These are phyloP conservation scores for Grallaria varia DNA, from an alignment of 2,113 vertebrate genomes.

Conservation along the genomic window DNA sequence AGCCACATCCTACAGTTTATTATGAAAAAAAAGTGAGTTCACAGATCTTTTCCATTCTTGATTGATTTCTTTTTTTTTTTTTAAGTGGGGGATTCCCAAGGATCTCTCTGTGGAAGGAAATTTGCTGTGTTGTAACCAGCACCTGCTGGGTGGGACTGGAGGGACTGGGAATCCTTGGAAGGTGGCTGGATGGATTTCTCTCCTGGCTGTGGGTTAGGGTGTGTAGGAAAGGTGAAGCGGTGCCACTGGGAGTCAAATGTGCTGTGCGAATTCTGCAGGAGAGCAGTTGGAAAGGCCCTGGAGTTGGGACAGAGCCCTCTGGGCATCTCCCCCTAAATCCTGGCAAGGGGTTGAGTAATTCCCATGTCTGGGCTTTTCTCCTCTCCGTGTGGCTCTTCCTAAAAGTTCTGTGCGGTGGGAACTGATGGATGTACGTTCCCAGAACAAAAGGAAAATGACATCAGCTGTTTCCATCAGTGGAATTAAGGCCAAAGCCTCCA, in stretches of 20 bases:
- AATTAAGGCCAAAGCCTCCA: constrained; percentile 35
- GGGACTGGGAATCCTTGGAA: rapidly evolving
- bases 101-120: background rate
- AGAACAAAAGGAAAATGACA: constrained; percentile 26
- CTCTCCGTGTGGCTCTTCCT: background rate
- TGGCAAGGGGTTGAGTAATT: background rate
- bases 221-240: background rate
- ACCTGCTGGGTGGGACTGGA: background rate
- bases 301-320: background rate
- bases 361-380: background rate
- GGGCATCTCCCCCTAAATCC: background rate
- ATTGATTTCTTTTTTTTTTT: background rate
- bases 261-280: background rate
- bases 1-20: background rate
- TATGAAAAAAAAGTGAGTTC: background rate
- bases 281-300: background rate
- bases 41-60: rapidly evolving
- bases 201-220: background rate
- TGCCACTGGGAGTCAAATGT: background rate
- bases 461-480: constrained; percentile 6
- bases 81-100: background rate
- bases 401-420: background rate
- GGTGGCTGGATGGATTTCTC: background rate
- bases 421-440: background rate
- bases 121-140: too few species aligned